Evolutionary conservation across 2,888 invertebrate species (phyloP).

Genomic region (Pollenia griseotomentosa): DNA sequence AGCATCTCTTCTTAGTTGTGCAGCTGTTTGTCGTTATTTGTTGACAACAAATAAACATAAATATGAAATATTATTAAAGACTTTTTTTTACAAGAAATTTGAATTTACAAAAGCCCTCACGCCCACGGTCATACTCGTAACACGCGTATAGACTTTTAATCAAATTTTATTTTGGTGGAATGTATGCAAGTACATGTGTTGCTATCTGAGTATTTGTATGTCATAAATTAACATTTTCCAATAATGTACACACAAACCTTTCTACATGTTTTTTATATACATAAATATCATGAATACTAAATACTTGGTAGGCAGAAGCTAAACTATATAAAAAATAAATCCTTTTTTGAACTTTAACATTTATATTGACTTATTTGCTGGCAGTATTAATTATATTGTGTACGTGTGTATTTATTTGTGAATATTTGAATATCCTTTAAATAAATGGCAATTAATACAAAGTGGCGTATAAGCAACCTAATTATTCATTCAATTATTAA

Average conservation of each 20-base stretch:
- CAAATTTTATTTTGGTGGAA: conserved; percentile 10
- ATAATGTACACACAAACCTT: background rate
- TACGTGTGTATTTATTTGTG: background rate
- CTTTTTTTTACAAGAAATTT: conserved; percentile 40
- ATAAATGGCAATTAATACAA: background rate
- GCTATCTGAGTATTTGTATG: background rate
- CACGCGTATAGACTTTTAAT: conserved; percentile 20
- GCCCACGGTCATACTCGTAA: background rate
- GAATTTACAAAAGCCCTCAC: background rate
- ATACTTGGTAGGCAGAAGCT: background rate
- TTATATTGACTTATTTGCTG: background rate
- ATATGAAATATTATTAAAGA: conserved; percentile 25
- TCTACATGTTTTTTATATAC: background rate
- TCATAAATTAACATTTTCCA: conserved; percentile 40
- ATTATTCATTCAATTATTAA: too few species aligned
- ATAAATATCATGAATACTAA: background rate
- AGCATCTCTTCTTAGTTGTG: background rate
- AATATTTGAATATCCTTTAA: background rate
- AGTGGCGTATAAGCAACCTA: background rate
- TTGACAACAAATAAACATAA: conserved; percentile 11
- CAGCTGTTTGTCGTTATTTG: background rate
- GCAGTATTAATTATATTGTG: background rate
- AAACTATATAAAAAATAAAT: background rate
- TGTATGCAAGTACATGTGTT: background rate
- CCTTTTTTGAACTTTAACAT: conserved; percentile 11